phyloP scores from a whole-genome alignment of 1,140 invertebrate species.

The Drosophila seguyi region DNA sequence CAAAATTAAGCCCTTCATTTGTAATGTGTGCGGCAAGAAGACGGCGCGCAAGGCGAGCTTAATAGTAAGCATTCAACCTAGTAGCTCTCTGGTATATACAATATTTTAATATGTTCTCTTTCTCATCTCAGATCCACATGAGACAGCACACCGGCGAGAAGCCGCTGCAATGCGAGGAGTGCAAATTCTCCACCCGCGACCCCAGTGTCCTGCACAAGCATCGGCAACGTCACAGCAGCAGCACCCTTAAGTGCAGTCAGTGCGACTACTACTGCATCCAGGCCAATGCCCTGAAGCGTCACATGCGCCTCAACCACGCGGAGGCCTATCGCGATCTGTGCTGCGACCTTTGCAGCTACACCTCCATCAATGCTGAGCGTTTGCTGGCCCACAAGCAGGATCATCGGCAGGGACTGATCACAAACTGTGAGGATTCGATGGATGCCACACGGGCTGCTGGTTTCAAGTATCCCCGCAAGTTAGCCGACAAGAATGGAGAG shows the following conservation, averaged over 20 bases:
- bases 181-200: constrained; percentile 80
- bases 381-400: constrained; percentile 68
- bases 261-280: constrained; percentile 73
- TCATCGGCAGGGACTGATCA: constrained; percentile 68
- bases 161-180: constrained; percentile 72
- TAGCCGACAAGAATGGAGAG: constrained; percentile 58
- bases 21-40: constrained; percentile 91
- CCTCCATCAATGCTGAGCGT: constrained; percentile 58
- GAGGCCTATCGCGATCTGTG: constrained; percentile 62
- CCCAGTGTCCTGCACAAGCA: constrained; percentile 82
- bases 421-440: constrained; percentile 68
- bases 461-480: constrained; percentile 59
- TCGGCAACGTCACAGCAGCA: constrained; percentile 66
- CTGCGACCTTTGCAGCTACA: constrained; percentile 70
- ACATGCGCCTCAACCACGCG: constrained; percentile 67
- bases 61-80: constrained; percentile 86
- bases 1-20: constrained; percentile 91
- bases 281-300: constrained; percentile 63
- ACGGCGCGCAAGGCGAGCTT: constrained; percentile 89
- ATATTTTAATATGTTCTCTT: background rate
- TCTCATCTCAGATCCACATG: constrained; percentile 87
- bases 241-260: constrained; percentile 45
- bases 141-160: constrained; percentile 90
- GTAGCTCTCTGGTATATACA: too few relatives aligned
- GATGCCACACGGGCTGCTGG: constrained; percentile 42